Percentiles rank a stretch among this genome's conserved stretches.
These are phyloP conservation scores for Anas platyrhynchos DNA, from an alignment of 2,113 vertebrate species.

Conservation along the genomic window DNA sequence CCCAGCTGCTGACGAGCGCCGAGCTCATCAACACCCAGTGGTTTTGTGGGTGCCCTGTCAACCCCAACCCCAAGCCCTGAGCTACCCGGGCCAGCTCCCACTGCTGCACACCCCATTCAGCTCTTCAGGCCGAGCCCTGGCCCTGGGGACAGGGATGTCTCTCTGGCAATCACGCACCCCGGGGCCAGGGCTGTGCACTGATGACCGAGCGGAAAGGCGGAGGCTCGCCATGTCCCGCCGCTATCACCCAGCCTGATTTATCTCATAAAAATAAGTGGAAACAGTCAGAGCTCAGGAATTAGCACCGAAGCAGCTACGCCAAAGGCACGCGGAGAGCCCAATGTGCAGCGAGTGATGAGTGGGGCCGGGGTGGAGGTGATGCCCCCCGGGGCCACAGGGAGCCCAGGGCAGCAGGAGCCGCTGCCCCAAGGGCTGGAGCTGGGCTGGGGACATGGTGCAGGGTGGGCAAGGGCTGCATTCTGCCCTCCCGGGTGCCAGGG, in stretches of 20 bases:
- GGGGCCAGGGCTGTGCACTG: neutral
- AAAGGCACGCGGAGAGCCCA: neutral
- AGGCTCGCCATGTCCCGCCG: neutral
- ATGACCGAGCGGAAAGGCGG: neutral
- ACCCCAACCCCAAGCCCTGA: rapidly evolving
- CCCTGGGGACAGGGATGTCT: neutral
- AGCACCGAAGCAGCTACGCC: neutral
- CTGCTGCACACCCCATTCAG: rapidly evolving
- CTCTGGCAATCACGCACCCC: rapidly evolving
- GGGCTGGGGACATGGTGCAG: no score
- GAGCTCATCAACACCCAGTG: rapidly evolving
- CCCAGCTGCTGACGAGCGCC: neutral
- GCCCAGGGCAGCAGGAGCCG: no score
- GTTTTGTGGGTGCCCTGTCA: neutral
- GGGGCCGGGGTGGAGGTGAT: neutral
- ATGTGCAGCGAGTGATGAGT: no score
- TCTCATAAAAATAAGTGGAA: neutral
- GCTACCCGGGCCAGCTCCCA: rapidly evolving
- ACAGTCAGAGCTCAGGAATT: neutral
- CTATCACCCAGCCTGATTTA: slow-evolving; percentile 20
- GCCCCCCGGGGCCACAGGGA: no score
- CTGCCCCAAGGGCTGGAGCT: no score
- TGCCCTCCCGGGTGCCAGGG: neutral
- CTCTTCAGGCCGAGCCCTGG: rapidly evolving
- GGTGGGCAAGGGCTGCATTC: neutral